phyloP scores from a whole-genome alignment of 1,140 invertebrate species.

The Aphelinus certus region DNA sequence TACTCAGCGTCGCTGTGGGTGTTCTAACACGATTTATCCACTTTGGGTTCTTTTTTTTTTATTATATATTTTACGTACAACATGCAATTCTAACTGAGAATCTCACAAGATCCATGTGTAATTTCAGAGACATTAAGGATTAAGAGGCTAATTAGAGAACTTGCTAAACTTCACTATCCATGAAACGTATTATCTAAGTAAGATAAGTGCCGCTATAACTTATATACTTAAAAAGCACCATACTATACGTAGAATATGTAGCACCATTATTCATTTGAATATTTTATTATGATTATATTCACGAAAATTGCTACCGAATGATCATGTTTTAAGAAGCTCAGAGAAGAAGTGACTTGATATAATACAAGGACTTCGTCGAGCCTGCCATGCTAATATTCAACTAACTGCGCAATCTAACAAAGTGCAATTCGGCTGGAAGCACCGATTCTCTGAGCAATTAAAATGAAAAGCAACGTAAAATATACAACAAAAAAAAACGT shows the following conservation, averaged over 20 bases:
- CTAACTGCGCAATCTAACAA: not conserved
- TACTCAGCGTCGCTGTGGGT: slow-evolving; percentile 19
- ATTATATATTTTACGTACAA: not conserved
- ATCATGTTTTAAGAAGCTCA: no score
- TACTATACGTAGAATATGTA: not conserved
- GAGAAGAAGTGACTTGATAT: no score
- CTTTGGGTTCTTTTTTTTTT: not conserved
- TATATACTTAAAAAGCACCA: not conserved
- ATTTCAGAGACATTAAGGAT: slow-evolving; percentile 36
- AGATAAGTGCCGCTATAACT: slow-evolving; percentile 4
- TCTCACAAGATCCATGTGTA: slow-evolving; percentile 9
- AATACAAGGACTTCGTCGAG: no score
- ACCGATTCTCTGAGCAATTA: no score
- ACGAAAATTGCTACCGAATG: no score
- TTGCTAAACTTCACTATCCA: slow-evolving; percentile 11
- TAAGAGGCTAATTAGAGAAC: slow-evolving; percentile 21
- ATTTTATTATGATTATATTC: no score
- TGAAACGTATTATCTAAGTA: slow-evolving; percentile 17
- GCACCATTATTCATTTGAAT: no score
- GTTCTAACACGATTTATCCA: not conserved
- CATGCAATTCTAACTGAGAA: not conserved
- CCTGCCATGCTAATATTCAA: no score
- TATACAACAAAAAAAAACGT: slow-evolving; percentile 3
- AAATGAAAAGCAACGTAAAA: not conserved
- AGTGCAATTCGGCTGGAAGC: not conserved